Evolutionary conservation across 2,113 vertebrate species (phyloP), one percentile per base, ranked within the genome.

Genomic region (Ictalurus furcatus): DNA sequence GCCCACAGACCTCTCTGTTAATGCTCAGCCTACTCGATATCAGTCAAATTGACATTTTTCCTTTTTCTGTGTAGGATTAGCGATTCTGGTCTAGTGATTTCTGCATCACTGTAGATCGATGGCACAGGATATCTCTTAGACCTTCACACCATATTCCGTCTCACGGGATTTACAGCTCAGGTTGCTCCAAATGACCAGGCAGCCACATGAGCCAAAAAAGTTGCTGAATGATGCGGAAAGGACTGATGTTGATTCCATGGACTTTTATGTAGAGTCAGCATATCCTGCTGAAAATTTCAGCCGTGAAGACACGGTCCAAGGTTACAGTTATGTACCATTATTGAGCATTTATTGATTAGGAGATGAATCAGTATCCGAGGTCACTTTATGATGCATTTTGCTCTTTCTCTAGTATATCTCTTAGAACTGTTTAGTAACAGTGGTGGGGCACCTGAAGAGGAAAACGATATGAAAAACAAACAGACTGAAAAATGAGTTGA

Each of bases 51-150:
- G 85, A 86, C 85, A 16, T 74, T 52, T 74, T 74, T 74, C 12
- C 19, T 59, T 86, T 59, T 28, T 58, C 52, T 76, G 21, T 78
- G 69, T 59, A 78, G 81, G 71, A 86, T 86, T 86, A 59, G 85
- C 25, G 14, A 86, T 86, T 86, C 71, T 78, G 56, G 7, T 86
- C 56, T 59, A 84, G 30, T 59, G 54, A 61, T 59, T 84, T 54
- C 81, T 63, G 44, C 54, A 84, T 84, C 79, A 28, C 78, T 14
- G 19, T 63, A 44, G 69, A 84, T 73, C 44, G 25, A 40, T 69
- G 87, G 63, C 52, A 28, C 63, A 23, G 28, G 54, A 76, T 84
- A 59, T 76, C 69, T 59, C 37, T n/a, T 78, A 65, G 40, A 63
- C 58, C 9, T 79, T 74, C 87, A 88, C 87, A 84, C 65, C 58